These are phyloP conservation scores for Myoxocephalus aenaeus DNA, from an alignment of 2,797 vertebrate genomes.

Conservation along the genomic window DNA sequence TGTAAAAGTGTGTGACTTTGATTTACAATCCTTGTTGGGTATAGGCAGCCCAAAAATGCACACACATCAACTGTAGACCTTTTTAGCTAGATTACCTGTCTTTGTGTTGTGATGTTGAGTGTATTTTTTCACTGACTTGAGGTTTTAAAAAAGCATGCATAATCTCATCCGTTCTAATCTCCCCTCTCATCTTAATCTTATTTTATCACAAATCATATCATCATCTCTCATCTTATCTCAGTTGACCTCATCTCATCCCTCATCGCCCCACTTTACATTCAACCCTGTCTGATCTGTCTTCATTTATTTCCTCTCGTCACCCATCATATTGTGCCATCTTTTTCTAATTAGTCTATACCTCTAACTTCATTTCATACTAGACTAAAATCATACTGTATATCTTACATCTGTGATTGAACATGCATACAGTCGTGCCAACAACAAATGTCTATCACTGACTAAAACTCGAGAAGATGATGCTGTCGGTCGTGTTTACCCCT, in stretches of 20 bases:
- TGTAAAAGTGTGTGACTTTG: slow-evolving; percentile 14
- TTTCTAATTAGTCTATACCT: not conserved
- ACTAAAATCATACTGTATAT: not conserved
- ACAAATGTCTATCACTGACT: not conserved
- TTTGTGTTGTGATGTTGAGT: not conserved
- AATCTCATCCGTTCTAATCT: slow-evolving; percentile 5
- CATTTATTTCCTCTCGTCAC: slow-evolving; percentile 23
- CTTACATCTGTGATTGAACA: not conserved
- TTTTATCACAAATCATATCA: slow-evolving; percentile 18
- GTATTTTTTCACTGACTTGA: not conserved
- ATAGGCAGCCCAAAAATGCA: not conserved
- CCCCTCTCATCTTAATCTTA: slow-evolving; percentile 19
- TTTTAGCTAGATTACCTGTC: not conserved
- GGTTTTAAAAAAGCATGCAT: slow-evolving; percentile 22
- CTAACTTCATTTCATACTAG: slow-evolving; percentile 12
- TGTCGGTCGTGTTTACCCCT: not conserved
- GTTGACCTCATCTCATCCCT: slow-evolving; percentile 7
- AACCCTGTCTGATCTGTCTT: slow-evolving; percentile 16
- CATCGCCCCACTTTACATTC: slow-evolving; percentile 6
- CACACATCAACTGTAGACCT: not conserved
- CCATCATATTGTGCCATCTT: slow-evolving; percentile 6
- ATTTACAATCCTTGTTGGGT: slow-evolving; percentile 11
- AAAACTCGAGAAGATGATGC: not conserved
- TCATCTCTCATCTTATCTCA: slow-evolving; percentile 11
- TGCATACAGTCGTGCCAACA: slow-evolving; percentile 11